Evolutionary conservation across 2,888 invertebrate species (phyloP).

Genomic region (Eurytoma adleriae): DNA sequence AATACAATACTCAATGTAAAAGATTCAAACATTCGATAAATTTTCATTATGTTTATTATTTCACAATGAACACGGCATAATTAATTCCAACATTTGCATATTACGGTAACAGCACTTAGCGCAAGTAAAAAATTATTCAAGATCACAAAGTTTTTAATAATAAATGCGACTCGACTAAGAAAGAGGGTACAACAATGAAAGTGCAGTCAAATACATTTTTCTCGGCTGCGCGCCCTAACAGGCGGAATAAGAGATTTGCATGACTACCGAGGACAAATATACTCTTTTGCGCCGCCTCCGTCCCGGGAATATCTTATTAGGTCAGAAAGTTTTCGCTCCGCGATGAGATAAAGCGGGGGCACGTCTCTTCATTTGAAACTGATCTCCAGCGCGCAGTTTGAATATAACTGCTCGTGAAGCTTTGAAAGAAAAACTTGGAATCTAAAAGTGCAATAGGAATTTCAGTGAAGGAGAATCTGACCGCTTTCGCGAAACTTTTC

Average conservation of each 20-base stretch:
- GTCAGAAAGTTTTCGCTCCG: constrained; percentile 63
- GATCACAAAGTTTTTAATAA: no score
- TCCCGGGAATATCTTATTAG: constrained; percentile 59
- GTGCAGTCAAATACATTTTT: background rate
- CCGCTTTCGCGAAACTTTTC: no score
- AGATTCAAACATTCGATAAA: no score
- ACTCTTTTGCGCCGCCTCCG: constrained; percentile 32
- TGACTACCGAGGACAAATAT: constrained; percentile 57
- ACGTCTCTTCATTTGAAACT: constrained; percentile 57
- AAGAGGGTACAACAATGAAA: background rate
- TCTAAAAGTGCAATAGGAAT: no score
- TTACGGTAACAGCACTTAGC: no score
- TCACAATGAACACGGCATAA: no score
- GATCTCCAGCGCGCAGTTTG: constrained; percentile 56
- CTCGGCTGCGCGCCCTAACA: background rate
- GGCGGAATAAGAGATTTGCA: constrained; percentile 27
- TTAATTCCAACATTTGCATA: no score
- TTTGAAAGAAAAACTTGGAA: constrained; percentile 5
- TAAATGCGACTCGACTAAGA: no score
- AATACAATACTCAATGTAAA: no score
- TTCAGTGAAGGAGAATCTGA: no score
- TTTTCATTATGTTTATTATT: no score
- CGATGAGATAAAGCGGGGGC: constrained; percentile 48
- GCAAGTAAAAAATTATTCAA: no score
- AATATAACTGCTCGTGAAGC: constrained; percentile 62